These are phyloP conservation scores for Onychostruthus taczanowskii DNA, from an alignment of 2,113 vertebrate genomes.

Conservation along the genomic window DNA sequence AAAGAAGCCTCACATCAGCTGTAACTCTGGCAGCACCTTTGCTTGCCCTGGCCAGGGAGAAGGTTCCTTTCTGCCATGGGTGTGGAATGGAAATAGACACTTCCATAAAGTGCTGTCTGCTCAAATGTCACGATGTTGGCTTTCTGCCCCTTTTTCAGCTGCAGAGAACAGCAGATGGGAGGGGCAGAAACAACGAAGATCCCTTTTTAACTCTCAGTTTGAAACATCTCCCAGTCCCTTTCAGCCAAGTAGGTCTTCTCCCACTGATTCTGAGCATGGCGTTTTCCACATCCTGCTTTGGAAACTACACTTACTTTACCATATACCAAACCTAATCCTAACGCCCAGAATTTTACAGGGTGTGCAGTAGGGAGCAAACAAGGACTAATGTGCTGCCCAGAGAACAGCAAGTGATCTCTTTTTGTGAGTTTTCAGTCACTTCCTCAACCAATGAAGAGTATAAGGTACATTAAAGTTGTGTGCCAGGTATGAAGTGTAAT, in stretches of 20 bases:
- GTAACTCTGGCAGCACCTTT: background rate
- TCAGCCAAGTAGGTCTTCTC: background rate
- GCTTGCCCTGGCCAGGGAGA: background rate
- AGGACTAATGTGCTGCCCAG: background rate
- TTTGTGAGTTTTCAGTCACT: background rate
- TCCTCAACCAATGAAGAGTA: background rate
- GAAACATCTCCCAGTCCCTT: background rate
- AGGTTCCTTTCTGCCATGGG: background rate
- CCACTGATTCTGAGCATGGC: background rate
- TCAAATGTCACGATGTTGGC: slow-evolving; percentile 55
- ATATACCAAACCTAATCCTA: background rate
- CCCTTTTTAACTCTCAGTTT: slow-evolving; percentile 46
- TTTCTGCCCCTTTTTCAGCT: slow-evolving; percentile 55
- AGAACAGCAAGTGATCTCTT: background rate
- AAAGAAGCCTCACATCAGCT: background rate
- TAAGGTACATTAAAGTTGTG: background rate
- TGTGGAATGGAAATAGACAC: slow-evolving; percentile 22
- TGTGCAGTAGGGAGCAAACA: background rate
- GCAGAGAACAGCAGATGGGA: slow-evolving; percentile 40
- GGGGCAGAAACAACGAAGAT: slow-evolving; percentile 52
- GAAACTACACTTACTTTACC: background rate
- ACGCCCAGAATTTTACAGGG: background rate
- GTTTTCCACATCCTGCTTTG: background rate
- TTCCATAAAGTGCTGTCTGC: slow-evolving; percentile 46
- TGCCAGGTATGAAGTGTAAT: background rate